Base-by-base conservation (phyloP, 2,888 invertebrate species). In the Kuschelorhynchus macadamiae region DNA sequence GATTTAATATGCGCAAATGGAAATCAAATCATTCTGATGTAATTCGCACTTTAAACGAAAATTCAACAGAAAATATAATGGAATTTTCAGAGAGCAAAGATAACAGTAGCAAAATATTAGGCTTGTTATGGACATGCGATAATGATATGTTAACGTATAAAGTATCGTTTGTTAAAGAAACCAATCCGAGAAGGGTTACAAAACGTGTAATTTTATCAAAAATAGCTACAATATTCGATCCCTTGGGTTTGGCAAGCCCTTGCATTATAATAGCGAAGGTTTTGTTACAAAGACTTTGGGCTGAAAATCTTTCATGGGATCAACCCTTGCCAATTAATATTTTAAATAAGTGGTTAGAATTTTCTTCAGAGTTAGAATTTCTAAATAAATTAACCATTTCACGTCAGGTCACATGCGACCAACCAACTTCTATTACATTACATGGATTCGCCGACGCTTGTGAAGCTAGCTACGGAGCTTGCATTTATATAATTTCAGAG, bases 1-100 rank as follows among this genome's bases (percentile, higher is more conserved):
- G 67, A 3, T 70, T 70, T 17, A 42, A 66, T 25, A 9, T 71
- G n/a, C 52, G 64, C 5, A 65, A 71, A 46, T 71, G 68, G 68
- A 36, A 42, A 7, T 70, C 70, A 1, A 70, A 70, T 32, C 16
- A 53, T 11, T 12, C 52, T 33, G 41, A 59, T 1, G 41, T 41
- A n/a, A 49, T 33, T n/a, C 12, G n/a, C 12, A 21, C 25, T 17
- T 41, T 61, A 21, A 7, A 33, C 14, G 17, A n/a, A 7, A 36
- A 7, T 5, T 7, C 25, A 25, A 25, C 25, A 7, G 25, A 25
- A 60, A 18, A 59, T 18, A 1, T 5, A 2, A 46, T 16, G 14
- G 11, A 36, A 17, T 25, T 25, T 41, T 16, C 20, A 47, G 32
- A 21, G 14, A 9, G 14, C 16, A 39, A 18, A n/a, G 11, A 60